A percentile compares a stretch with the other conserved stretches of the same genome.
These are phyloP conservation scores for Drosophila robusta DNA, from an alignment of 2,888 invertebrate species.

Conservation along the genomic window DNA sequence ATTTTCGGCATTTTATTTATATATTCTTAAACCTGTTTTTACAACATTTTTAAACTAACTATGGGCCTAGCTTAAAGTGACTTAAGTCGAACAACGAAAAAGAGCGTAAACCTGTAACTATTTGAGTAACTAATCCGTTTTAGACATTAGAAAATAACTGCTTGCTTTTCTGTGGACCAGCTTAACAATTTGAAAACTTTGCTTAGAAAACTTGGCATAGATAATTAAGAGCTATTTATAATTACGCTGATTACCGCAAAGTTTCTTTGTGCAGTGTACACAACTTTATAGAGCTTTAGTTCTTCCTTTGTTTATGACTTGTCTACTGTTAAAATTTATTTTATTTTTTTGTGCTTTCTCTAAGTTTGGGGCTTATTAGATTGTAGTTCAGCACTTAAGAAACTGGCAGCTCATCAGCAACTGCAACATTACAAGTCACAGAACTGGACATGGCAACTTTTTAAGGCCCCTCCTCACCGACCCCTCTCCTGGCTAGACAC, in stretches of 20 bases:
- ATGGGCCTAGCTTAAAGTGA: no score
- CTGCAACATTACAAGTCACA: constrained; percentile 19
- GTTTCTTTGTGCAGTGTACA: neutral
- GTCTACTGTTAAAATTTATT: neutral
- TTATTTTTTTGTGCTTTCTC: neutral
- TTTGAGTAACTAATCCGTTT: no score
- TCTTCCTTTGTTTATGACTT: neutral
- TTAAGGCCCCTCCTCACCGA: neutral
- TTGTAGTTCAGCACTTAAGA: constrained; percentile 1
- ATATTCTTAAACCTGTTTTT: no score
- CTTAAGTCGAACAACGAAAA: no score
- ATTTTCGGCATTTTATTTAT: no score
- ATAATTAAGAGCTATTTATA: constrained; percentile 2
- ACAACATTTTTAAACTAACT: no score
- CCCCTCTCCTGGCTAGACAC: neutral
- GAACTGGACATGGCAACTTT: constrained; percentile 32
- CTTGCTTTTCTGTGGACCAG: no score
- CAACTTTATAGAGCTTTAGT: neutral
- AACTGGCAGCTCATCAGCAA: neutral
- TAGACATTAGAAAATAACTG: no score
- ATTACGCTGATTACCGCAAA: neutral
- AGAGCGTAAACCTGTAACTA: no score
- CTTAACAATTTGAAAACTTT: no score
- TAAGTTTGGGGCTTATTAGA: constrained; percentile 13
- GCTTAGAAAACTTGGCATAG: neutral